Conservation (phyloP, 2,797 vertebrate species). For the Lepidocolaptes lacrymiger region DNA sequence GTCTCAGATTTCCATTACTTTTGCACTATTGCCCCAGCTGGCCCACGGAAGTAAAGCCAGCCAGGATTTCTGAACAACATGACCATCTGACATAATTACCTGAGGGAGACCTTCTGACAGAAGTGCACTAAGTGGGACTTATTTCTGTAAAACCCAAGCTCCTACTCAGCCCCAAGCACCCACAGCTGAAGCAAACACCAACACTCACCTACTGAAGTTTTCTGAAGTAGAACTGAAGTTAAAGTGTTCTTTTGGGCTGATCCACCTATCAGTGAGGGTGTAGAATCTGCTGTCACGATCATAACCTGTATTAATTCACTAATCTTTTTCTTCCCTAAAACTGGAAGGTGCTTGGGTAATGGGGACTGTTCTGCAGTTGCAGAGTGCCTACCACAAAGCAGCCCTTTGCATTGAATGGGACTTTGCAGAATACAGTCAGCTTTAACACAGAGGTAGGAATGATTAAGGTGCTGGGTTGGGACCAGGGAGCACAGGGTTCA, state of each 20-base stretch:
- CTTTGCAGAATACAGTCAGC: not conserved
- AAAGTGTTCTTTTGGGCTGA: not conserved
- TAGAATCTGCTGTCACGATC: not conserved
- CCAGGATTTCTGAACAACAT: not conserved
- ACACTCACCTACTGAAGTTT: not conserved
- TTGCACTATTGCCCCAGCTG: not conserved
- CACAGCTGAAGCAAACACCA: not conserved
- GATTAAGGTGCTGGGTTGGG: not conserved
- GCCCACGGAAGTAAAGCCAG: not conserved
- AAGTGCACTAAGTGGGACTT: fast-evolving
- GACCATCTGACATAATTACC: not conserved
- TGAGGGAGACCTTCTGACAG: not conserved
- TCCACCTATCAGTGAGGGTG: not conserved
- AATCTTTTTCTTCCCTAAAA: not conserved
- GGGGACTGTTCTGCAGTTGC: not conserved
- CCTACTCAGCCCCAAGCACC: not conserved
- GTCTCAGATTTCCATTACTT: not conserved
- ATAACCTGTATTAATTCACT: not conserved
- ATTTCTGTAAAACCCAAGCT: not conserved
- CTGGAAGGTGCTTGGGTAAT: not conserved
- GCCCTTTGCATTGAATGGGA: not conserved
- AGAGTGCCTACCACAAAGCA: not conserved
- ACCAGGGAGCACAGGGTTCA: not conserved
- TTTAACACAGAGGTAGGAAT: not conserved
- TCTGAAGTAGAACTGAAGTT: not conserved